Evolutionary conservation across 2,888 invertebrate genomes (phyloP), one percentile per base, ranked within the genome.

Genomic region (Agrenia bidenticulata): DNA sequence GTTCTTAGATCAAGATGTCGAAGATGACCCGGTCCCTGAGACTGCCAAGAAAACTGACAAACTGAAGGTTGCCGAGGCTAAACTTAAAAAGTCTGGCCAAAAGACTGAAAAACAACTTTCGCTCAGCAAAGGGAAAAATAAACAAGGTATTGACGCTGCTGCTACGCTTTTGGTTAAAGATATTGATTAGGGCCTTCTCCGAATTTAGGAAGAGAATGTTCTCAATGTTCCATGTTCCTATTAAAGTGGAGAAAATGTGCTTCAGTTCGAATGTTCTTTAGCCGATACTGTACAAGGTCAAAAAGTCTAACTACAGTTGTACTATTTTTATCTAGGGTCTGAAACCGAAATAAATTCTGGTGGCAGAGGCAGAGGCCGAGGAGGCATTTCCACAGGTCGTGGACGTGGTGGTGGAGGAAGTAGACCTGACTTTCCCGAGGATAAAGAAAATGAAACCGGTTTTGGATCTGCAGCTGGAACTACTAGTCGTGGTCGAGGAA

Each of bases 11-110:
- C 90, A 90, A 79, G 65, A 68, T 11, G 51, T 58, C 5, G 91
- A 90, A 82, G 82, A 82, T 77, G 90, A 90, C 75, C 83, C 92
- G 84, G 86, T 88, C 80, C 81, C 91, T 79, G 87, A 88, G 83
- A 50, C 1, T 2, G 17, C 23, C 5, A 59, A 24, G 19, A 60
- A 63, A 50, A 7, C 24, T 7, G 58, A 21, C 1, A 32, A 37
- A 4, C 45, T 58, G 13, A 15, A 13, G 23, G 21, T 51, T 7
- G 7, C 2, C 13, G 24, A 51, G 9, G 32, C 27, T 27, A 55
- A 53, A 24, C 23, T 23, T 53, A n/a, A 45, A 45, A 45, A 19
- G 15, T 5, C 45, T 45, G 23, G 24, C 11, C 9, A 24, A 7
- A 51, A 51, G 19, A 13, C 45, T 5, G 45, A 45, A 15, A 4